These are phyloP conservation scores for Lutraria rhynchaena DNA, from an alignment of 1,140 invertebrate genomes.

Conservation along the genomic window DNA sequence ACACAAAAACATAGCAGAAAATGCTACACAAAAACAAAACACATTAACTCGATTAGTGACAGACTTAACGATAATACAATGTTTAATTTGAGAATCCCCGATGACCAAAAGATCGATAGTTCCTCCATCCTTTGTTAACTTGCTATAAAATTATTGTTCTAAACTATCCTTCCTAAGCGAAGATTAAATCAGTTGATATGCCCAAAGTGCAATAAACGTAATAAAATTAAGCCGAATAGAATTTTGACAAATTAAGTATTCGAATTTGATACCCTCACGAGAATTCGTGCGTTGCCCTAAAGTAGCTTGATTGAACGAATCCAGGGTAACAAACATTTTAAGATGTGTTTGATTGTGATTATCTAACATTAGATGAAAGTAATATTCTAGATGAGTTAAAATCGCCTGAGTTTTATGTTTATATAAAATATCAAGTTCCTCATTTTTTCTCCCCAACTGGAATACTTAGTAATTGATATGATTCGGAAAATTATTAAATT, in stretches of 20 bases:
- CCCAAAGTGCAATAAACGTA: conserved; percentile 49
- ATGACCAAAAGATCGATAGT: conserved; percentile 24
- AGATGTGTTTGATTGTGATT: neutral
- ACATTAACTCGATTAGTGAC: conserved; percentile 41
- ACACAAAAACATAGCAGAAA: too few species aligned
- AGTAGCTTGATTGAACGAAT: conserved; percentile 21
- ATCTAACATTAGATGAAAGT: conserved; percentile 13
- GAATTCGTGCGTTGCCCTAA: neutral
- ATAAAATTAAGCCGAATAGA: conserved; percentile 49
- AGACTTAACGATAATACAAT: conserved; percentile 12
- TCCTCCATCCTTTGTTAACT: conserved; percentile 21
- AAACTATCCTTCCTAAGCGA: conserved; percentile 3
- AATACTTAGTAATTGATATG: neutral
- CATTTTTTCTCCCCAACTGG: too few species aligned
- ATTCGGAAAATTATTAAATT: too few species aligned
- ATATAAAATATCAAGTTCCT: neutral
- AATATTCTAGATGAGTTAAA: neutral
- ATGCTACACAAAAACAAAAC: neutral
- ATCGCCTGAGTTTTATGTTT: too few species aligned
- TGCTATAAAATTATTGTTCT: conserved; percentile 42
- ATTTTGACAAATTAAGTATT: conserved; percentile 52
- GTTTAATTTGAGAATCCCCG: conserved; percentile 50
- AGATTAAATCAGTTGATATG: conserved; percentile 48
- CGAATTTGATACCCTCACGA: conserved; percentile 17
- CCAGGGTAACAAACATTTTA: neutral